Conservation (phyloP, 2,797 vertebrate species). For the Steatocranus sp. region DNA sequence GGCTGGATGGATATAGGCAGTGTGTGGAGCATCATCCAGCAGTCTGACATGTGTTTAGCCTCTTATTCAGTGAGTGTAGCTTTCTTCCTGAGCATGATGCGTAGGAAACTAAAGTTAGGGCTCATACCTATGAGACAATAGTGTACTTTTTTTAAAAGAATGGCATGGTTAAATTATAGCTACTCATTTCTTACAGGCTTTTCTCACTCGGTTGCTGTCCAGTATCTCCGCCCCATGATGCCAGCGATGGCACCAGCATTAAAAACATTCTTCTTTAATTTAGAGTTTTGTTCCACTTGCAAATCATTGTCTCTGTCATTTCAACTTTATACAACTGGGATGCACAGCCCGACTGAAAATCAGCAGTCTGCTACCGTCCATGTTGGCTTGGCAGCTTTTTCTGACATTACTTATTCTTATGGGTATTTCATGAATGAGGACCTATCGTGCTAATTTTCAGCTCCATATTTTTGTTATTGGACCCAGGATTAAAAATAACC, state of each 20-base stretch:
- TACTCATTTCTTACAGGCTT: background rate
- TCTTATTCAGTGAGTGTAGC: background rate
- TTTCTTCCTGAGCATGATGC: background rate
- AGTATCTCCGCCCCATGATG: background rate
- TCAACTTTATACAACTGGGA: constrained; percentile 39
- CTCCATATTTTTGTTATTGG: background rate
- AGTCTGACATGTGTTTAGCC: constrained; percentile 63
- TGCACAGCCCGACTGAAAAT: constrained; percentile 7
- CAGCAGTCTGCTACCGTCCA: background rate
- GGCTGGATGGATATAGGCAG: constrained; percentile 65
- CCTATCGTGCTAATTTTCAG: background rate
- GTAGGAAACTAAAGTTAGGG: background rate
- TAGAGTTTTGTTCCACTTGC: constrained; percentile 63
- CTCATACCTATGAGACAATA: background rate
- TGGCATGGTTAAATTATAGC: background rate
- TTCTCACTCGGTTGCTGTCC: background rate
- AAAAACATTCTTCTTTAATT: constrained; percentile 51
- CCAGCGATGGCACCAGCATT: constrained; percentile 13
- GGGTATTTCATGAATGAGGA: background rate
- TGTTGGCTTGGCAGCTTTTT: background rate
- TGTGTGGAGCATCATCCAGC: constrained; percentile 57
- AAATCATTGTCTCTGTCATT: constrained; percentile 57
- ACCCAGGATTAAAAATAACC: background rate
- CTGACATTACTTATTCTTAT: background rate
- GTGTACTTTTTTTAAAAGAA: background rate